Evolutionary conservation across 2,797 vertebrate genomes (phyloP), one percentile per base, ranked within the genome.

Genomic region (Manis pentadactyla): DNA sequence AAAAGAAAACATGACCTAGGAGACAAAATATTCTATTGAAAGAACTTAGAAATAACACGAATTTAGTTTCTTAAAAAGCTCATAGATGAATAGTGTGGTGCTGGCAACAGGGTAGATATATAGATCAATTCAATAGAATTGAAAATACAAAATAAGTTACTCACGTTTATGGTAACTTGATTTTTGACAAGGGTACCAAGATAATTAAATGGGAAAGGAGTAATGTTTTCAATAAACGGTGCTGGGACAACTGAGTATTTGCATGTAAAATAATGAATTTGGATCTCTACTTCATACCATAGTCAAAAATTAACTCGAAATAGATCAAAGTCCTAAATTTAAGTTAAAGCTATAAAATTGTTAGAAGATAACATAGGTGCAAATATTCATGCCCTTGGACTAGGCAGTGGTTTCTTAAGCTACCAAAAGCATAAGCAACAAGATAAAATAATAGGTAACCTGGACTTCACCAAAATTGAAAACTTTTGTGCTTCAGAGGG

Each of bases 21-120:
- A 82, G 86, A 77, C 37, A 91, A 87, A 75, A 63, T 87, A 82
- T 64, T 64, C 61, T 81, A 21, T 82, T 94, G 39, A n/a, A 64
- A 84, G 23, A 55, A 34, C 34, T 73, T 66, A 84, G 55, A 55
- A 63, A 57, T 94, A 55, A 59, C 37, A 49, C 14, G 3, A 88
- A 73, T 68, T 89, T 61, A 71, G 55, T 74, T 73, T 74, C 71
- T 61, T 66, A 27, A 13, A 53, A 78, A 49, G 8, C 34, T 87
- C 34, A 46, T 81, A 68, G 31, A 69, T 59, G 29, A 74, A 29
- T 11, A 64, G 27, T 81, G 37, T 75, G 57, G 6, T 83, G 57
- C n/a, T 46, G 31, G 25, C 34, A 64, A 86, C 75, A 84, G 42
- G 8, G 55, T 31, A 71, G 34, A 59, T 66, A 59, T 19, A 18